Percentiles rank a stretch among this genome's conserved stretches.
Evolutionary conservation across 2,113 vertebrate species (phyloP).

Genomic region (Syrrhaptes paradoxus): DNA sequence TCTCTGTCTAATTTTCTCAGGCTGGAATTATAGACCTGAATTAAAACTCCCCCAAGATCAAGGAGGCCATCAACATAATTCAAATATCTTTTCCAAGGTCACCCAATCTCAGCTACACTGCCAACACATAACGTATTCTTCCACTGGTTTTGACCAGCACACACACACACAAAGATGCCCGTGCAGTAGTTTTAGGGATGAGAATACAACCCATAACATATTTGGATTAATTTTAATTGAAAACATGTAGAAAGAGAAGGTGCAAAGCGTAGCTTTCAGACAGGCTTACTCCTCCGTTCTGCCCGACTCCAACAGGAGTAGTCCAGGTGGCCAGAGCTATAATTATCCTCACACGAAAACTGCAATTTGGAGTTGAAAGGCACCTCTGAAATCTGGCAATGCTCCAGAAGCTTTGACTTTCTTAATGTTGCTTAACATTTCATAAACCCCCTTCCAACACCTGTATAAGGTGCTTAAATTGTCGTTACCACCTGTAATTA

Average conservation of each 20-base stretch:
- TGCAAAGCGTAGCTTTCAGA: background rate
- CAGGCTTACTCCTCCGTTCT: background rate
- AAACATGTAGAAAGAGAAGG: conserved; percentile 3
- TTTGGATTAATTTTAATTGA: background rate
- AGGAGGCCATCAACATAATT: conserved; percentile 24
- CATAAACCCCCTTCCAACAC: conserved; percentile 60
- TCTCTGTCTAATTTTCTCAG: background rate
- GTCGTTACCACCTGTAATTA: conserved; percentile 79
- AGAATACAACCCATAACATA: background rate
- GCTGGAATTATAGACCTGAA: conserved; percentile 12
- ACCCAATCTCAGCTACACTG: background rate
- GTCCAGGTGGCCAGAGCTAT: conserved; percentile 64
- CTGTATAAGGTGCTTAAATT: conserved; percentile 79
- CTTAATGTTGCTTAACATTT: conserved; percentile 69
- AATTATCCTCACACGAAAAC: conserved; percentile 69
- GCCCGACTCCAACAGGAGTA: conserved; percentile 1
- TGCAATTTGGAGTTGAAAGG: conserved; percentile 71
- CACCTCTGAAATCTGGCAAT: conserved; percentile 68
- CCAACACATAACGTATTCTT: background rate
- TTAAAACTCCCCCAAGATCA: conserved; percentile 63
- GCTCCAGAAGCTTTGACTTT: conserved; percentile 62
- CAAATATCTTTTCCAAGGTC: conserved; percentile 39
- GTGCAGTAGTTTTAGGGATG: background rate
- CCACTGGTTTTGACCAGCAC: background rate
- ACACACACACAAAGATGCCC: background rate